phyloP scores from a whole-genome alignment of 53 echinoderm and acorn worm genomes.

The Echinarachnius parma region DNA sequence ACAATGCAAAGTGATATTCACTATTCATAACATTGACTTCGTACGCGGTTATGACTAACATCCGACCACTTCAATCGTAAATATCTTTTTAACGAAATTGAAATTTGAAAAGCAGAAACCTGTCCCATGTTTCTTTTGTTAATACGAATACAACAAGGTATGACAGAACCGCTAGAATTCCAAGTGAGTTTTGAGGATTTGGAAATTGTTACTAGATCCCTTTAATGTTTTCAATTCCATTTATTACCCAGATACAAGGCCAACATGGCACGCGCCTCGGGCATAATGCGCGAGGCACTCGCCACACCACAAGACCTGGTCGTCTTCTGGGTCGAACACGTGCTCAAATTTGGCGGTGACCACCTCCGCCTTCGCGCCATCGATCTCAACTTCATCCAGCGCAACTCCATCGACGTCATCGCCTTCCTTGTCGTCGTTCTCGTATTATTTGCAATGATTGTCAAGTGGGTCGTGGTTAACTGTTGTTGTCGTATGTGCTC shows the following conservation, averaged over 20 bases:
- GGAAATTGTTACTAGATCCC: too few relatives aligned
- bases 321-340: slow-evolving; percentile 51
- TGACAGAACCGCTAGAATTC: too few relatives aligned
- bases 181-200: too few relatives aligned
- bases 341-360: slow-evolving; percentile 48
- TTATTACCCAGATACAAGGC: slow-evolving; percentile 31
- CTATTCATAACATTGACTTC: too few relatives aligned
- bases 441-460: neutral
- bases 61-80: too few relatives aligned
- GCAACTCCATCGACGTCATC: slow-evolving; percentile 34
- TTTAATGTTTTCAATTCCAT: too few relatives aligned
- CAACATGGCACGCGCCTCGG: slow-evolving; percentile 8
- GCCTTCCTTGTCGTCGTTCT: slow-evolving; percentile 13
- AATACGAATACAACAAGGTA: too few relatives aligned
- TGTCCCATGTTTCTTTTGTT: too few relatives aligned
- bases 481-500: slow-evolving; percentile 12
- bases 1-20: too few relatives aligned
- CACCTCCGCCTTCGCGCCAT: slow-evolving; percentile 38
- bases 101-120: too few relatives aligned
- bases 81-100: too few relatives aligned
- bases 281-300: slow-evolving; percentile 18
- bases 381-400: slow-evolving; percentile 51
- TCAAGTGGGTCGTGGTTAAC: slow-evolving; percentile 6
- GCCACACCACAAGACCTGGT: slow-evolving; percentile 25
- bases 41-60: too few relatives aligned